A percentile compares a stretch with the other conserved stretches of the same genome.
Evolutionary conservation across 2,797 vertebrate species (phyloP).

Genomic region (Urocyon cinereoargenteus): DNA sequence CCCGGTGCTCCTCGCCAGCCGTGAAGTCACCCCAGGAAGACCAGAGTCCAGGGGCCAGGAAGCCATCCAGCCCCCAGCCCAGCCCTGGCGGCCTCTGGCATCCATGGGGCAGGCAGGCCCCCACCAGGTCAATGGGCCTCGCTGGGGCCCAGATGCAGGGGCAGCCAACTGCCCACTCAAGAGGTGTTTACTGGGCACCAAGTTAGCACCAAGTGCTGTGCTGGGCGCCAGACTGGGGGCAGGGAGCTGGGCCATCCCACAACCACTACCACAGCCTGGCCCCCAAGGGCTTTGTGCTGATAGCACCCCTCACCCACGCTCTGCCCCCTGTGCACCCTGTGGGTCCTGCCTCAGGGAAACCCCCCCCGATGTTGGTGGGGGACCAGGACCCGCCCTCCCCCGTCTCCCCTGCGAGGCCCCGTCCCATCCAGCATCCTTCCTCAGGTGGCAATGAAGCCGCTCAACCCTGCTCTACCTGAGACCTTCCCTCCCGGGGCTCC

Average conservation of each 20-base stretch:
- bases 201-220: rapidly evolving
- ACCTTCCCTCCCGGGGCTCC: neutral
- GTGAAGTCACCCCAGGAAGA: neutral
- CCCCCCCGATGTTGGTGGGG: too few species aligned
- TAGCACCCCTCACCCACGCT: too few species aligned
- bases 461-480: too few species aligned
- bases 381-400: neutral
- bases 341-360: rapidly evolving
- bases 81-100: neutral
- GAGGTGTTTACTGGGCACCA: neutral
- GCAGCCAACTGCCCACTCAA: neutral
- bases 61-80: neutral
- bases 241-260: neutral
- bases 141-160: neutral
- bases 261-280: neutral
- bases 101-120: neutral
- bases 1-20: neutral
- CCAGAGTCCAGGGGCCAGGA: neutral
- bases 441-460: neutral
- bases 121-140: neutral
- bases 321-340: neutral
- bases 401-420: rapidly evolving
- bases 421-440: neutral
- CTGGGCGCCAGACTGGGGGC: too few species aligned
- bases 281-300: neutral